Percentiles rank a stretch among this genome's conserved stretches.
These are phyloP conservation scores for Drosophila atripex DNA, from an alignment of 2,888 invertebrate species.

Conservation along the genomic window DNA sequence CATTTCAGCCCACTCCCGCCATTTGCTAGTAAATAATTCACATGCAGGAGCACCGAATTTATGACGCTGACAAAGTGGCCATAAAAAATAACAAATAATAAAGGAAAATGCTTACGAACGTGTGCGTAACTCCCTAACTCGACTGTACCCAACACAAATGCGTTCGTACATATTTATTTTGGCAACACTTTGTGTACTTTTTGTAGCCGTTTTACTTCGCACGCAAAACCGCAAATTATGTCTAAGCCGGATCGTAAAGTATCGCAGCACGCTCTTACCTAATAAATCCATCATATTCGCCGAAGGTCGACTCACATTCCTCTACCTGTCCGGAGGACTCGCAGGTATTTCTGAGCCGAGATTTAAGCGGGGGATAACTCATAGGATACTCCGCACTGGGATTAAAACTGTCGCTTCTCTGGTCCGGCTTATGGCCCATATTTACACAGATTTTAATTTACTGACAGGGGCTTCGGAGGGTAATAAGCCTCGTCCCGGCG, in stretches of 20 bases:
- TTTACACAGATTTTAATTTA: conserved; percentile 55
- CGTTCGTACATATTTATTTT: conserved; percentile 56
- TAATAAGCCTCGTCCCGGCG: not conserved
- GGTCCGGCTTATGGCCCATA: conserved; percentile 36
- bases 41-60: conserved; percentile 67
- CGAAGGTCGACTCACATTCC: conserved; percentile 33
- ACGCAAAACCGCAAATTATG: conserved; percentile 65
- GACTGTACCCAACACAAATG: conserved; percentile 18
- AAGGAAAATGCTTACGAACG: conserved; percentile 35
- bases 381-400: conserved; percentile 45
- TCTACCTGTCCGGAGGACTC: conserved; percentile 35
- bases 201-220: conserved; percentile 49
- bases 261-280: conserved; percentile 53
- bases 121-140: conserved; percentile 24
- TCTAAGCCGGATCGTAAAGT: conserved; percentile 53
- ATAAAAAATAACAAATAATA: conserved; percentile 77
- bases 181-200: conserved; percentile 43
- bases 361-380: conserved; percentile 5
- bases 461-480: conserved; percentile 22
- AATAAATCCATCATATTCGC: conserved; percentile 64
- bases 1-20: conserved; percentile 53
- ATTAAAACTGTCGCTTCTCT: conserved; percentile 16
- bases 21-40: conserved; percentile 76
- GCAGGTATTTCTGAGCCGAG: conserved; percentile 13
- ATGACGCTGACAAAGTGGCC: conserved; percentile 78